Evolutionary conservation across 2,797 vertebrate species (phyloP).

Genomic region (Sternarchorhynchus goeldii): DNA sequence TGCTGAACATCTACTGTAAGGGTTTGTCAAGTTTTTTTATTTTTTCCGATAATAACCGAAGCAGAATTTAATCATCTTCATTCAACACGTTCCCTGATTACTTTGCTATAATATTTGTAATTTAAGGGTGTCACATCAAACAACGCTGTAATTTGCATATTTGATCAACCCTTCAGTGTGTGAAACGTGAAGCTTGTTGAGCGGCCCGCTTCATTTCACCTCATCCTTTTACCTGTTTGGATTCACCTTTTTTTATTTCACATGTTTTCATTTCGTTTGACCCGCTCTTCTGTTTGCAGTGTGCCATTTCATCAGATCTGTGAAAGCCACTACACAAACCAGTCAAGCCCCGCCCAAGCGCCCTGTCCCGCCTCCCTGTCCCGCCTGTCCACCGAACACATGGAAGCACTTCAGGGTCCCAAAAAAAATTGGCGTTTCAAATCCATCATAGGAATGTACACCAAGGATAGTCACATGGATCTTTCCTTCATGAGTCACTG

Average conservation of each 20-base stretch:
- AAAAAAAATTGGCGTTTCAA: not conserved
- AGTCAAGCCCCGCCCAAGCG: not conserved
- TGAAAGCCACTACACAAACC: not conserved
- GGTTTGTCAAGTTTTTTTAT: not conserved
- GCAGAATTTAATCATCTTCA: not conserved
- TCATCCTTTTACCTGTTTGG: not conserved
- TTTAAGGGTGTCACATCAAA: slow-evolving; percentile 13
- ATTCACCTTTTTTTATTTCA: not conserved
- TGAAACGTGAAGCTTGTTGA: not conserved
- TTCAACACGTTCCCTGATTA: not conserved
- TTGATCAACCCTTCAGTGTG: slow-evolving; percentile 7
- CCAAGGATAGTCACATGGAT: slow-evolving; percentile 8
- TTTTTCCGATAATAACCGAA: no score
- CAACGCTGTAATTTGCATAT: slow-evolving; percentile 20
- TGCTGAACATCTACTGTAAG: not conserved
- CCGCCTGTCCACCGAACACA: not conserved
- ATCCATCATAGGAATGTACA: not conserved
- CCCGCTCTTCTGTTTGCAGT: not conserved
- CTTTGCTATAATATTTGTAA: not conserved
- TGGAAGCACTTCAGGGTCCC: not conserved
- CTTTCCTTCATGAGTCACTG: slow-evolving; percentile 12
- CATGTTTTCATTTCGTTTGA: not conserved
- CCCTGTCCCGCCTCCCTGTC: no score
- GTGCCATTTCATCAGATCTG: not conserved
- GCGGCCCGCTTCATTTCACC: not conserved